Percentiles rank a stretch among this genome's conserved stretches.
These are phyloP conservation scores for Sus cebifrons DNA, from an alignment of 2,797 vertebrate species.

Conservation along the genomic window DNA sequence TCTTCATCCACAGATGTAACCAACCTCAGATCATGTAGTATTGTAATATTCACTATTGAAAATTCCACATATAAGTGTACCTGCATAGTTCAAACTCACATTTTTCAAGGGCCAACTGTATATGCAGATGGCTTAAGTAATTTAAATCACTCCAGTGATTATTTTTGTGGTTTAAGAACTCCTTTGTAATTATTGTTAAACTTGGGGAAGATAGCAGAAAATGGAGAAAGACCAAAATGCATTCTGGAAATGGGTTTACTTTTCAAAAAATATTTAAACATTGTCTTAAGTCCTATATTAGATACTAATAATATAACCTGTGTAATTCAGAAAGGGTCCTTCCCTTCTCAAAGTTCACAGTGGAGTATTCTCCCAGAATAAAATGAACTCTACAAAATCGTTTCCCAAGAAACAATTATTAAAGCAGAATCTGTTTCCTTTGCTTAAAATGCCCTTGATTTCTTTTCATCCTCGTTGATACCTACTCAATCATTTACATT, in stretches of 20 bases:
- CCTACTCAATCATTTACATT: neutral
- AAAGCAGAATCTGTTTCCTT: slow-evolving; percentile 53
- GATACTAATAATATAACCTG: neutral
- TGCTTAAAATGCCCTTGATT: slow-evolving; percentile 52
- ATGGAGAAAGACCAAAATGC: slow-evolving; percentile 35
- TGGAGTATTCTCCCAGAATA: neutral
- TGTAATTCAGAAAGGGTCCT: slow-evolving; percentile 11
- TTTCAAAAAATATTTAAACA: slow-evolving; percentile 45
- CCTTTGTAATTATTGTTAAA: slow-evolving; percentile 47
- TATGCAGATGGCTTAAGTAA: neutral
- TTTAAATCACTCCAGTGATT: neutral
- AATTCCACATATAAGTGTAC: neutral
- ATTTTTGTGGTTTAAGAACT: neutral
- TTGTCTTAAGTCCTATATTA: neutral
- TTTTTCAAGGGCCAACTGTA: neutral
- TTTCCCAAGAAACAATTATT: slow-evolving; percentile 55
- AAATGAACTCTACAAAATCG: slow-evolving; percentile 44
- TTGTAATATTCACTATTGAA: neutral
- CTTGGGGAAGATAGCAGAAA: neutral
- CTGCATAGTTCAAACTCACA: neutral
- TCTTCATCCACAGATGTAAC: neutral
- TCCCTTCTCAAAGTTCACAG: slow-evolving; percentile 37
- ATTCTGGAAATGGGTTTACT: neutral
- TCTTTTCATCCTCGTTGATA: slow-evolving; percentile 40
- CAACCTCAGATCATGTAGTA: neutral